phyloP scores from a whole-genome alignment of 2,888 invertebrate species.

The Hoplodrina blanda region DNA sequence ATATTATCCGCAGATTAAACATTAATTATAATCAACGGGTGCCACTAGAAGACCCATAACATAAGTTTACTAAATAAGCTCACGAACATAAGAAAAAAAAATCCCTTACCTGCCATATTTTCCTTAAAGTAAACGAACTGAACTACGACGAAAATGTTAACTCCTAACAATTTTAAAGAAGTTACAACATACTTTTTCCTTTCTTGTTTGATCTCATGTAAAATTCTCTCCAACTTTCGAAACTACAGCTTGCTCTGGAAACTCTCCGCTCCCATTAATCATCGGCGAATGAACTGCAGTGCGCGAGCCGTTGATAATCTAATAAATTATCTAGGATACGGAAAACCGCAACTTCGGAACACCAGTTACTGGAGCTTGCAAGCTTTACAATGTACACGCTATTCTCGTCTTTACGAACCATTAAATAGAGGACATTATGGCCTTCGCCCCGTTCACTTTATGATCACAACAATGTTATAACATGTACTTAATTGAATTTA shows the following conservation, averaged over 20 bases:
- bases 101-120: slow-evolving; percentile 2
- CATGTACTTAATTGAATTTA: slow-evolving; percentile 51
- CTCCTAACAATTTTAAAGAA: slow-evolving; percentile 32
- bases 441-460: slow-evolving; percentile 22
- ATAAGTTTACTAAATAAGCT: not conserved
- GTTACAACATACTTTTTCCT: slow-evolving; percentile 18
- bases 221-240: slow-evolving; percentile 48
- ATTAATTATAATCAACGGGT: too few relatives aligned
- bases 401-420: slow-evolving; percentile 35
- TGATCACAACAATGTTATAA: slow-evolving; percentile 43
- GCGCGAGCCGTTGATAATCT: slow-evolving; percentile 65
- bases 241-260: slow-evolving; percentile 44
- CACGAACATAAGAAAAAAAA: not conserved
- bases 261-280: slow-evolving; percentile 57
- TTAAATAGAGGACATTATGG: slow-evolving; percentile 43
- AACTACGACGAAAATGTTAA: slow-evolving; percentile 25
- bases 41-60: too few relatives aligned
- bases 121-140: slow-evolving; percentile 6
- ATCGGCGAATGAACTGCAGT: slow-evolving; percentile 53
- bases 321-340: slow-evolving; percentile 69
- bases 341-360: slow-evolving; percentile 63
- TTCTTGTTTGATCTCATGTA: slow-evolving; percentile 45
- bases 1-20: too few relatives aligned
- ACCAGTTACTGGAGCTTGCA: slow-evolving; percentile 40
- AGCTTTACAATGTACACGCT: slow-evolving; percentile 23